phyloP scores from a whole-genome alignment of 2,888 invertebrate species.

The Torymus texanus region DNA sequence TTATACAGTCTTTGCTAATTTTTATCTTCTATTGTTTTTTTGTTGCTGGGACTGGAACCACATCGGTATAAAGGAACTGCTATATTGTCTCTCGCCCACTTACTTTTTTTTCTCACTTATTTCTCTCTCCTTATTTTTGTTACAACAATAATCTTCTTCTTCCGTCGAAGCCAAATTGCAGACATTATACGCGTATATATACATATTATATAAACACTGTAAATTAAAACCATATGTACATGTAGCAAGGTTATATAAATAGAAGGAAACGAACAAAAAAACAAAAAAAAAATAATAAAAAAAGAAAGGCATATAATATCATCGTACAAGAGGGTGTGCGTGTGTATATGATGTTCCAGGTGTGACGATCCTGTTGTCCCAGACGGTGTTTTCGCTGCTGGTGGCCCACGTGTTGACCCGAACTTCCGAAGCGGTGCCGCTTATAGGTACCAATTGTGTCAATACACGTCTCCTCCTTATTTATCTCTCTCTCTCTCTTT shows the following conservation, averaged over 20 bases:
- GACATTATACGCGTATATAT: not conserved
- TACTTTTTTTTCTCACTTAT: no score
- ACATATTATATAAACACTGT: not conserved
- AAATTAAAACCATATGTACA: not conserved
- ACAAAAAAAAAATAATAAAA: conserved; percentile 71
- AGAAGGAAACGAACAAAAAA: not conserved
- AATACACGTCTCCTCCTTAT: conserved; percentile 22
- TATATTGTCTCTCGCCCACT: no score
- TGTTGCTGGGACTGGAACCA: not conserved
- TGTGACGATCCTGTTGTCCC: conserved; percentile 98
- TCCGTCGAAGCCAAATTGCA: not conserved
- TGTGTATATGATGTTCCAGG: conserved; percentile 84
- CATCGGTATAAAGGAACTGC: not conserved
- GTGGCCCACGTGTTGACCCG: conserved; percentile 99
- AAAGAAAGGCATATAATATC: conserved; percentile 65
- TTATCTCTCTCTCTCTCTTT: conserved; percentile 12
- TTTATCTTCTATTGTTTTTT: not conserved
- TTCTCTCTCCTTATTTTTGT: not conserved
- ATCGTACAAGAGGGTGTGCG: conserved; percentile 40
- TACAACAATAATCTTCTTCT: conserved; percentile 6
- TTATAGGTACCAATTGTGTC: conserved; percentile 85
- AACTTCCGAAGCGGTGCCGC: conserved; percentile 99
- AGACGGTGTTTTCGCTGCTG: conserved; percentile 99
- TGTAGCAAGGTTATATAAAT: not conserved
- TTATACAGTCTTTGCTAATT: no score